Percentiles rank a stretch among this genome's conserved stretches.
phyloP scores from a whole-genome alignment of 2,113 vertebrate genomes.

The Plecturocebus donacophilus region DNA sequence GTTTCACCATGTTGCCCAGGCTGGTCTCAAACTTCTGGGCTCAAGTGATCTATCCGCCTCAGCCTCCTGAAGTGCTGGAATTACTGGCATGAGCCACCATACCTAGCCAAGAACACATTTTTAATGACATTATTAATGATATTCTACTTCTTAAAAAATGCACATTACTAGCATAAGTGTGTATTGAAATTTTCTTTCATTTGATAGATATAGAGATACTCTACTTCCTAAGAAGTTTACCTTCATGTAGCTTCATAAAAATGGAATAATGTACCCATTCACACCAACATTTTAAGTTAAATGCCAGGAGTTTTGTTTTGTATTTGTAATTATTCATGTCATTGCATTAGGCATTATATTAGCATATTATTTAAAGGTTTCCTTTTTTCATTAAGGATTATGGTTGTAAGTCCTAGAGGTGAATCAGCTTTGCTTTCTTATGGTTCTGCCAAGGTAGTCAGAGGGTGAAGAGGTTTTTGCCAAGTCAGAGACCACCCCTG shows the following conservation, averaged over 20 bases:
- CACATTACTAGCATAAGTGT: background rate
- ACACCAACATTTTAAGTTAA: conserved; percentile 31
- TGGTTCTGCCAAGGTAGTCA: background rate
- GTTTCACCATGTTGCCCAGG: no score
- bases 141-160: background rate
- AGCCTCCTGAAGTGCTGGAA: no score
- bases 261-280: background rate
- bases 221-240: background rate
- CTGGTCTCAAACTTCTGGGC: no score
- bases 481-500: conserved; percentile 26
- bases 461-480: conserved; percentile 8
- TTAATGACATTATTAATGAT: background rate
- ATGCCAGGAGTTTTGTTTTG: background rate
- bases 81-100: no score
- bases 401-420: background rate
- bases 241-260: background rate
- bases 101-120: no score
- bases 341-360: background rate
- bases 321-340: background rate
- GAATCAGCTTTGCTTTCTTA: background rate
- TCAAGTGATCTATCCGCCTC: no score
- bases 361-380: conserved; percentile 17
- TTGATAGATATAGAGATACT: background rate
- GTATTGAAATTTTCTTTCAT: background rate
- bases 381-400: background rate